These are phyloP conservation scores for Cyphomyrmex costatus DNA, from an alignment of 1,140 invertebrate species.

Conservation along the genomic window DNA sequence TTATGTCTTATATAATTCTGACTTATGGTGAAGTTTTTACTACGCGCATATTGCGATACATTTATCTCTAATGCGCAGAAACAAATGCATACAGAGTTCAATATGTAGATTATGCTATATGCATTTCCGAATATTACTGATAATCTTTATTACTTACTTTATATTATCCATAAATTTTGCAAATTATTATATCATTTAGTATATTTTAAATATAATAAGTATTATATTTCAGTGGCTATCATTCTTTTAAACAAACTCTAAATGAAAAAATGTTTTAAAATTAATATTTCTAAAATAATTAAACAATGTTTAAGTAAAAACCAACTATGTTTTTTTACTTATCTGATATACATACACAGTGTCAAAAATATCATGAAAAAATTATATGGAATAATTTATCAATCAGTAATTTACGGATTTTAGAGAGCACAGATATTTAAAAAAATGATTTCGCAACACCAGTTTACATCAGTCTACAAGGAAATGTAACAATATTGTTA, in stretches of 20 bases:
- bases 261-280: background rate
- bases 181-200: constrained; percentile 18
- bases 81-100: constrained; percentile 71
- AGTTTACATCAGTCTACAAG: constrained; percentile 71
- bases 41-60: constrained; percentile 64
- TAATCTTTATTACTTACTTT: constrained; percentile 12
- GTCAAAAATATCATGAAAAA: constrained; percentile 3
- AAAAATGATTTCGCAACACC: constrained; percentile 31
- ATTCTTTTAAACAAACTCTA: background rate
- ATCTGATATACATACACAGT: background rate
- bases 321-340: background rate
- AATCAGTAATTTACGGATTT: constrained; percentile 71
- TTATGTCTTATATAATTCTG: constrained; percentile 53
- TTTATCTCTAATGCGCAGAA: constrained; percentile 83
- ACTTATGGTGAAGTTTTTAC: constrained; percentile 62
- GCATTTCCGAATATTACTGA: constrained; percentile 68
- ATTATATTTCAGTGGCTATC: background rate
- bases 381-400: background rate
- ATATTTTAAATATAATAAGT: constrained; percentile 13
- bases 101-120: constrained; percentile 61
- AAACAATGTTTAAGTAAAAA: background rate
- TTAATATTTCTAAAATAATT: constrained; percentile 6
- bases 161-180: background rate
- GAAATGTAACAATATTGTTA: constrained; percentile 49
- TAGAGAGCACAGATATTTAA: constrained; percentile 18